Evolutionary conservation across 64 coral and sea anemone species (phyloP).

Genomic region (Trachythela sp.): DNA sequence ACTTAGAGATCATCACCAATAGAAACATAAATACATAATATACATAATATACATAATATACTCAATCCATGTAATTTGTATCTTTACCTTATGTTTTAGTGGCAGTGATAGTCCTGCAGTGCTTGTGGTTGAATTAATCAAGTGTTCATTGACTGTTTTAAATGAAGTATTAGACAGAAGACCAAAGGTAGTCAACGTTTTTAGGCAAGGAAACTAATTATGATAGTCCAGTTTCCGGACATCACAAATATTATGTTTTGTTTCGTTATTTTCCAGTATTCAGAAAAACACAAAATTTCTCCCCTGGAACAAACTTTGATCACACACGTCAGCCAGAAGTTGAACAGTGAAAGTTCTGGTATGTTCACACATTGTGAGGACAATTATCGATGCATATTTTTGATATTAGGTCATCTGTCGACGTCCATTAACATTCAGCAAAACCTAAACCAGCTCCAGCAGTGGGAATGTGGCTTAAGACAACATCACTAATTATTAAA

Average conservation of each 20-base stretch:
- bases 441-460: too few species aligned
- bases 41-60: too few species aligned
- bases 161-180: conserved; percentile 72
- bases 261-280: not conserved
- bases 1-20: too few species aligned
- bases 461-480: too few species aligned
- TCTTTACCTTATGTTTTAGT: conserved; percentile 19
- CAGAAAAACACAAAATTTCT: conserved; percentile 57
- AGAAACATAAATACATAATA: too few species aligned
- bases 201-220: too few species aligned
- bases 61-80: not conserved
- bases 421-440: too few species aligned
- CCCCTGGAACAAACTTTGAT: conserved; percentile 81
- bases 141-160: conserved; percentile 74
- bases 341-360: conserved; percentile 52
- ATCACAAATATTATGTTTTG: not conserved
- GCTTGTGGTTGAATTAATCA: conserved; percentile 77
- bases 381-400: too few species aligned
- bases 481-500: too few species aligned
- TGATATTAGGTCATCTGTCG: too few species aligned
- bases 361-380: too few species aligned
- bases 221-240: too few species aligned
- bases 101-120: conserved; percentile 57
- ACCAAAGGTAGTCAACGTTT: conserved; percentile 60
- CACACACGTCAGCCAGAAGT: conserved; percentile 78